Base-by-base conservation (phyloP, 2,113 vertebrate genomes). In the Syngnathus scovelli region DNA sequence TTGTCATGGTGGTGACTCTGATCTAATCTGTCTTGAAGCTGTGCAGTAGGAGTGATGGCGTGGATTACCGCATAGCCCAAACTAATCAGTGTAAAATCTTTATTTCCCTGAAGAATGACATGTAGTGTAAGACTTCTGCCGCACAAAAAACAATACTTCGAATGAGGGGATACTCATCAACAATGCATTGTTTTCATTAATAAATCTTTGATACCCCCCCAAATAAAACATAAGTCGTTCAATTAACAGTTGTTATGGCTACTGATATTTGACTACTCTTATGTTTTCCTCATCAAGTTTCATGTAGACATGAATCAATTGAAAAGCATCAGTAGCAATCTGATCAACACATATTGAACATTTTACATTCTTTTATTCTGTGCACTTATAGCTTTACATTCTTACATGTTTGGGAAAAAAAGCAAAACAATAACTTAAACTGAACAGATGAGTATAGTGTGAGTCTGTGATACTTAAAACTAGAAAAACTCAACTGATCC, bases 21-120 rank as follows among this genome's bases (percentile, higher is more conserved):
- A 71, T 76, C 71, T 75, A 72, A 82, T 76, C 77, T 74, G 60
- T 64, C 79, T 86, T 72, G 71, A 77, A 78, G 72, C 72, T 73
- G 78, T 19, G 41, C 78, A 76, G 75, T 61, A 66, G 84, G 79
- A 79, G 43, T 72, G 75, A 71, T 61, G 68, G 64, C 64, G 49
- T 58, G 76, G 79, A 85, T 85, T 71, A 76, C 69, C 41, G 51
- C 49, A 3, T 52, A 4, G 7, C 19, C 19, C 49, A 52, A 66
- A 75, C 65, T 75, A 61, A 52, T 59, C 78, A 64, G 46, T 71
- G 66, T 75, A 60, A 80, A 83, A 79, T 72, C 60, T 71, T 70
- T 59, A 76, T 80, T 78, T 73, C 79, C 19, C 27, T 16, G 15
- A 27, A 21, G 41, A 69, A 67, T 69, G 60, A 64, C 39, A 72